Evolutionary conservation across 2,113 vertebrate species (phyloP).

Genomic region (Ptychochromis oligacanthus): DNA sequence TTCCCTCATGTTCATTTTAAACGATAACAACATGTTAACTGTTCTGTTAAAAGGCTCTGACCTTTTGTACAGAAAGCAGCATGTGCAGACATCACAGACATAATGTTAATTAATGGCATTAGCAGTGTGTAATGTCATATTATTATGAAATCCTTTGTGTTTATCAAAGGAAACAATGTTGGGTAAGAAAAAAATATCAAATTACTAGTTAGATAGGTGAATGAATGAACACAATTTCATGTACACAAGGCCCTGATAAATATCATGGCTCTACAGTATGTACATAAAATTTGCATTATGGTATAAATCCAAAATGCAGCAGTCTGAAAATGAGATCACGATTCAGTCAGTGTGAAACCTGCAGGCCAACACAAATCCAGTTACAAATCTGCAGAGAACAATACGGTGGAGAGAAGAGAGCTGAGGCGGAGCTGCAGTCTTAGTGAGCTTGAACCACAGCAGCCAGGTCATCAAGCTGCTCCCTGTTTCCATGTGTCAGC

Average conservation of each 20-base stretch:
- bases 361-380: conserved; percentile 25
- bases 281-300: not conserved
- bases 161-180: not conserved
- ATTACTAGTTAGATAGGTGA: conserved; percentile 5
- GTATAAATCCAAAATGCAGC: conserved; percentile 15
- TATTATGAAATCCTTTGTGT: not conserved
- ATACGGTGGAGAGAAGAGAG: conserved; percentile 12
- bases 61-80: not conserved
- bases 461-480: conserved; percentile 59
- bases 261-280: not conserved
- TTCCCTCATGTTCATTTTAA: conserved; percentile 17
- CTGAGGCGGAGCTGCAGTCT: conserved; percentile 23
- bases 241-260: not conserved
- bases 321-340: not conserved
- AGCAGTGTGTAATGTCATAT: not conserved
- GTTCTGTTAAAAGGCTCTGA: not conserved
- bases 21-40: conserved; percentile 2
- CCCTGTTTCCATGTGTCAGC: conserved; percentile 59
- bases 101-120: not conserved
- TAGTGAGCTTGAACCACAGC: conserved; percentile 32
- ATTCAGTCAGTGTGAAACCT: conserved; percentile 25
- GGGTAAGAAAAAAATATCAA: not conserved
- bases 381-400: conserved; percentile 56
- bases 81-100: not conserved
- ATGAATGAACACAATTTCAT: not conserved